Evolutionary conservation across 2,888 invertebrate species (phyloP), one percentile per base, ranked within the genome.

Genomic region (Catocala nupta): DNA sequence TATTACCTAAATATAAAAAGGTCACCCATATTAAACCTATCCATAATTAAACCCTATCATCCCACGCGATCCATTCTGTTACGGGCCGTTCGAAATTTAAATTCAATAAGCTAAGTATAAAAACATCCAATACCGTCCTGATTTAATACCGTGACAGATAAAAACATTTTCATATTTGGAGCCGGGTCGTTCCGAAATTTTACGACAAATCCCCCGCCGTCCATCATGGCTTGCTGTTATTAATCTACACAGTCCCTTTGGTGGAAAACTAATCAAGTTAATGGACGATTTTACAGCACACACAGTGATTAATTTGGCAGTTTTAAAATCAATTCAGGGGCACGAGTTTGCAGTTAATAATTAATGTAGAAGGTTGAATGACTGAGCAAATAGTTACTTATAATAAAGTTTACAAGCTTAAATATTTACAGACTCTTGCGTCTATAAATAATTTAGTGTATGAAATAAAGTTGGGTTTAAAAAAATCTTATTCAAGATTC

Each of bases 211-310:
- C 25, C 42, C 25, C 1, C 36, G 25, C 44, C 43, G n/a, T 63
- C 13, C 25, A 59, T 59, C 51, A 60, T 12, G 13, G 12, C 10
- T 10, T n/a, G 6, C n/a, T 42, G 33, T 59, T 62, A 66, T 61
- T 59, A 63, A 69, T 65, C 48, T 57, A 55, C 25, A 44, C 13
- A 34, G 49, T 16, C 48, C 63, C 39, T 66, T 71, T 56, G 60
- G 48, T 47, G 43, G n/a, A 16, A 59, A 53, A 16, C 44, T 55
- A 63, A 71, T 74, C 65, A 67, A 69, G 34, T 12, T 42, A 67
- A 71, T 67, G 63, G 59, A 47, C 12, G 25, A 42, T 44, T 33
- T 42, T 10, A 36, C 8, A 9, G 43, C 11, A 8, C 39, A 42
- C 42, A 11, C 16, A 42, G 59, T 36, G 43, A 59, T 54, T 48